A percentile compares a stretch with the other conserved stretches of the same genome.
These are phyloP conservation scores for Pangasianodon gigas DNA, from an alignment of 2,113 vertebrate species.

Conservation along the genomic window DNA sequence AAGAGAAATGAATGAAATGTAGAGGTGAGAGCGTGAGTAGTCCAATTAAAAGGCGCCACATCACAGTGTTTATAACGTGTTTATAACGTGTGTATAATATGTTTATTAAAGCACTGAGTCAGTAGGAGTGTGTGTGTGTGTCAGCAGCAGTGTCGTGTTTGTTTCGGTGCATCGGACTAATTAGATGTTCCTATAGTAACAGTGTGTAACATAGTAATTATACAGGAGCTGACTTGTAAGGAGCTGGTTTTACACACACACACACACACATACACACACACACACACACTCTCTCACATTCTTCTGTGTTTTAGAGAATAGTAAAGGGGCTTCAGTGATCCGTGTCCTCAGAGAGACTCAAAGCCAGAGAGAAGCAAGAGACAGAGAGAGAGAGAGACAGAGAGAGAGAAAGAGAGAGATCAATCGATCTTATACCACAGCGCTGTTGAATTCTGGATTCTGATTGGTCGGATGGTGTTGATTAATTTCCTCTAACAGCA, in stretches of 20 bases:
- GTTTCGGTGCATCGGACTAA: not conserved
- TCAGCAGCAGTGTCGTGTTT: not conserved
- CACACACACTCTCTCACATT: not conserved
- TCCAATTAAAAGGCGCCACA: not conserved
- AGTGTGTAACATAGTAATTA: not conserved
- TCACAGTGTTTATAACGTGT: not conserved
- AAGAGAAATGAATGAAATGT: not conserved
- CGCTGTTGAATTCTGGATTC: not conserved
- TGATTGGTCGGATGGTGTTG: not conserved
- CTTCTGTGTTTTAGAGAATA: not conserved
- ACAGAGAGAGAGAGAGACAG: not conserved
- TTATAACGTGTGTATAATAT: not conserved
- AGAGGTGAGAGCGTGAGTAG: not conserved
- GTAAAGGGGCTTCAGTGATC: not conserved
- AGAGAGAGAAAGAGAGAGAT: not conserved
- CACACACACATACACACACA: not conserved
- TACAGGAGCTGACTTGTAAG: constrained; percentile 13
- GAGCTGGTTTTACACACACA: not conserved
- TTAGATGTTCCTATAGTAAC: not conserved
- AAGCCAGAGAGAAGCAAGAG: not conserved
- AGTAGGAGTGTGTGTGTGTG: not conserved
- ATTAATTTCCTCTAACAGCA: not conserved
- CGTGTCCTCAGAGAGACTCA: not conserved
- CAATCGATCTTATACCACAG: not conserved
- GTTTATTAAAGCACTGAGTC: not conserved